These are phyloP conservation scores for Parasteatoda tepidariorum DNA, from an alignment of 1,140 invertebrate genomes.

Conservation along the genomic window DNA sequence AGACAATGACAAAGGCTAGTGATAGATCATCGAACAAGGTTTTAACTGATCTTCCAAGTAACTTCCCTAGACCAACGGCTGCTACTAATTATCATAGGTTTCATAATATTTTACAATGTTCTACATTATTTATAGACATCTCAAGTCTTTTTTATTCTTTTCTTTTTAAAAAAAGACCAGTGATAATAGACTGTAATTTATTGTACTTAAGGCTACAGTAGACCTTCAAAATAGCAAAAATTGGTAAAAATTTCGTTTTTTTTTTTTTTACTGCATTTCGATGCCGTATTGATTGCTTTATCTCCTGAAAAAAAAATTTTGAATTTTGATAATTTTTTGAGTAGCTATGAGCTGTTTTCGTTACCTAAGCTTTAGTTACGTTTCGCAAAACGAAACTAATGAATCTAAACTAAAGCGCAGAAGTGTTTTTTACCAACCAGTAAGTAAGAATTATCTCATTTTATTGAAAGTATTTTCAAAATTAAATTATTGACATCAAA, in stretches of 20 bases:
- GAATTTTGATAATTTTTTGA: neutral
- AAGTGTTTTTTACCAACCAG: neutral
- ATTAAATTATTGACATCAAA: neutral
- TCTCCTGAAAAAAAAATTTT: neutral
- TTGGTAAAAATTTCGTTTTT: neutral
- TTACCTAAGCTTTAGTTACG: neutral
- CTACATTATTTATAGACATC: no score
- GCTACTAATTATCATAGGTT: no score
- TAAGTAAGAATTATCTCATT: neutral
- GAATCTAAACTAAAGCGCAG: neutral
- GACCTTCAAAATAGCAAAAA: neutral
- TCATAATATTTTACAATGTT: no score
- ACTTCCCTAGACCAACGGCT: no score
- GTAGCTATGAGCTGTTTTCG: neutral
- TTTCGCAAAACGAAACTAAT: neutral
- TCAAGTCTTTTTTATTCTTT: no score
- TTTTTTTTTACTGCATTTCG: neutral
- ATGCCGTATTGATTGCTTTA: neutral
- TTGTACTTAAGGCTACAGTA: conserved; percentile 2
- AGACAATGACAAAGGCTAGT: no score
- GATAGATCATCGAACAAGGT: no score
- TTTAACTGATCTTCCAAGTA: no score
- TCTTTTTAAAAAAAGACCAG: no score
- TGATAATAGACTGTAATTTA: no score
- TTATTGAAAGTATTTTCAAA: neutral